Percentiles rank a stretch among this genome's conserved stretches.
Evolutionary conservation across 2,113 vertebrate species (phyloP).

Genomic region (Aegotheles bennettii): DNA sequence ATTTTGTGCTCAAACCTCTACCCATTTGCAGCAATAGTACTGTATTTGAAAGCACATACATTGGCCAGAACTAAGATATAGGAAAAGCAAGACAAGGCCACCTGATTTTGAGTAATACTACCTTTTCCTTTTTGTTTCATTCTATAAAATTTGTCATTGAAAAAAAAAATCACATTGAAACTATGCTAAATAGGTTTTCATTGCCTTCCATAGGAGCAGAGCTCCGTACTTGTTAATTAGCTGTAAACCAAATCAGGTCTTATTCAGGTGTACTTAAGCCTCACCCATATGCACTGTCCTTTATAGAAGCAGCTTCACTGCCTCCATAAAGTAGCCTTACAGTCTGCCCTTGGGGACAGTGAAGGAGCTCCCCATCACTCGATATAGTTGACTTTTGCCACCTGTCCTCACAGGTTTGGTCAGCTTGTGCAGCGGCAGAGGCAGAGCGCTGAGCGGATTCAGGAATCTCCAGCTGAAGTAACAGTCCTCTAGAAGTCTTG

Average conservation of each 20-base stretch:
- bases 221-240: neutral
- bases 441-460: neutral
- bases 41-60: neutral
- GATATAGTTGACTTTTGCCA: accelerated
- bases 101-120: neutral
- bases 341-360: neutral
- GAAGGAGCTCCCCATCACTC: neutral
- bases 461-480: neutral
- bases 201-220: neutral
- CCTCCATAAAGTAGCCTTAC: neutral
- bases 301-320: neutral
- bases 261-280: neutral
- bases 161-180: neutral
- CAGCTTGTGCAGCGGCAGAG: accelerated
- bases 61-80: neutral
- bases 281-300: neutral
- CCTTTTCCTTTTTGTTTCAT: neutral
- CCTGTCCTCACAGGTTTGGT: neutral
- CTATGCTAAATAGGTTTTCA: neutral
- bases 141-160: neutral
- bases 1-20: neutral
- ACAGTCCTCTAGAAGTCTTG: neutral
- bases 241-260: neutral
- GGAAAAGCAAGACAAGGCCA: neutral
- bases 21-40: neutral